Conservation (phyloP, 2,113 vertebrate species). For the Mola mola region DNA sequence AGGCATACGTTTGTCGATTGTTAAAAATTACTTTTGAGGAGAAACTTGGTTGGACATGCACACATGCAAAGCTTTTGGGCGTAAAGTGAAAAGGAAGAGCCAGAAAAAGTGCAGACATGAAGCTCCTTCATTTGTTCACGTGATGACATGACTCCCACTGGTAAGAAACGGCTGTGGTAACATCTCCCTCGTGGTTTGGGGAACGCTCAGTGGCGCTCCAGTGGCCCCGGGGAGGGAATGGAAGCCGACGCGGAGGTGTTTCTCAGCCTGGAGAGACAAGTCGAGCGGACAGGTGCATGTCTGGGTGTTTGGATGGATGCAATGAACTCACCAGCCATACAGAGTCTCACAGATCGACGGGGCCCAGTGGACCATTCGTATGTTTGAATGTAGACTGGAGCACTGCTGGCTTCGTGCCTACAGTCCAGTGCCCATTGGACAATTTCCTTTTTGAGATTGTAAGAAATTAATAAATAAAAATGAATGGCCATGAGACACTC, state of each 20-base stretch:
- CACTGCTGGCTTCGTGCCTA: background rate
- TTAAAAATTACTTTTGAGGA: too few relatives aligned
- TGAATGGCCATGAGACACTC: too few relatives aligned
- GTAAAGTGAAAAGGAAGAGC: background rate
- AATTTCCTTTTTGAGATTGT: too few relatives aligned
- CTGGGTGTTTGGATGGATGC: conserved; percentile 38
- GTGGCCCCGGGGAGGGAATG: conserved; percentile 53
- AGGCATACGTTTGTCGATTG: too few relatives aligned
- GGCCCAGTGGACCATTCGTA: conserved; percentile 62
- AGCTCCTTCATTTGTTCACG: conserved; percentile 5
- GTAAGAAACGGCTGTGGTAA: conserved; percentile 19
- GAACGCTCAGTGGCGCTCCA: conserved; percentile 53
- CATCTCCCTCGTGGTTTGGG: conserved; percentile 28
- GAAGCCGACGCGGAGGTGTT: conserved; percentile 35
- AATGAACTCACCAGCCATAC: conserved; percentile 23
- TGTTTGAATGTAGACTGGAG: conserved; percentile 46
- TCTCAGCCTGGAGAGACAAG: conserved; percentile 11
- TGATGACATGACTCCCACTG: conserved; percentile 10
- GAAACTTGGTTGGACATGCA: too few relatives aligned
- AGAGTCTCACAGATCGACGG: conserved; percentile 9
- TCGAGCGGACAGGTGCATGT: conserved; percentile 1
- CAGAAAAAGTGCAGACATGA: background rate
- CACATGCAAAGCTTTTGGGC: background rate
- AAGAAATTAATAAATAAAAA: too few relatives aligned
- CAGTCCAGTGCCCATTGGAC: background rate